These are phyloP conservation scores for Pristionchus exspectatus DNA, from an alignment of 2,888 invertebrate species.

Conservation along the genomic window DNA sequence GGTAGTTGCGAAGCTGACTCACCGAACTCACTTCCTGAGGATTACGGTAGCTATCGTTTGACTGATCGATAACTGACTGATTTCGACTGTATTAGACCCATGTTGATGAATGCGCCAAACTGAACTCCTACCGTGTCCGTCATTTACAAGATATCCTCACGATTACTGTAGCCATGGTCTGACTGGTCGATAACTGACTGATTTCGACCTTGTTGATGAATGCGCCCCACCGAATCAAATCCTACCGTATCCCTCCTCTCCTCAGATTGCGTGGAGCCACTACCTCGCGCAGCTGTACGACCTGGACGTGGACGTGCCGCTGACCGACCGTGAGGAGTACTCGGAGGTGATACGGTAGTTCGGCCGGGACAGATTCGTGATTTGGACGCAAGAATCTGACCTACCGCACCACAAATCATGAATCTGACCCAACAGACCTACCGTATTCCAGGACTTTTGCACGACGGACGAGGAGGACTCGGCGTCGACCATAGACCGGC, in stretches of 20 bases:
- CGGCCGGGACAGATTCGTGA: not conserved
- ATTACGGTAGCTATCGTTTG: no score
- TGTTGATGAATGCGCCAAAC: no score
- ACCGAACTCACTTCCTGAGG: not conserved
- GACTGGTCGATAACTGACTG: no score
- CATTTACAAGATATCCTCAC: no score
- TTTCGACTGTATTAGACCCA: no score
- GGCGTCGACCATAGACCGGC: not conserved
- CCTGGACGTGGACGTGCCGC: slow-evolving; percentile 3
- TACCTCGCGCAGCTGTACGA: not conserved
- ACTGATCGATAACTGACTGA: no score
- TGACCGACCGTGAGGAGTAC: not conserved
- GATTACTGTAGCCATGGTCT: no score
- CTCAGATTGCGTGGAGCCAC: not conserved
- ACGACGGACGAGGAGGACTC: not conserved
- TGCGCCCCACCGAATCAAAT: not conserved
- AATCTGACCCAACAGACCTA: not conserved
- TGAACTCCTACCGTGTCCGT: no score
- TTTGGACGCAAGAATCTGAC: not conserved
- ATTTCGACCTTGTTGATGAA: not conserved
- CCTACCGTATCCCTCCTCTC: not conserved
- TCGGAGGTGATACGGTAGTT: slow-evolving; percentile 8
- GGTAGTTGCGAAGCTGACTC: not conserved
- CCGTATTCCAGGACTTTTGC: not conserved
- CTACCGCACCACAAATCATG: no score